Base-by-base conservation (phyloP, 2,888 invertebrate genomes). In the Sinohyriopsis cumingii region DNA sequence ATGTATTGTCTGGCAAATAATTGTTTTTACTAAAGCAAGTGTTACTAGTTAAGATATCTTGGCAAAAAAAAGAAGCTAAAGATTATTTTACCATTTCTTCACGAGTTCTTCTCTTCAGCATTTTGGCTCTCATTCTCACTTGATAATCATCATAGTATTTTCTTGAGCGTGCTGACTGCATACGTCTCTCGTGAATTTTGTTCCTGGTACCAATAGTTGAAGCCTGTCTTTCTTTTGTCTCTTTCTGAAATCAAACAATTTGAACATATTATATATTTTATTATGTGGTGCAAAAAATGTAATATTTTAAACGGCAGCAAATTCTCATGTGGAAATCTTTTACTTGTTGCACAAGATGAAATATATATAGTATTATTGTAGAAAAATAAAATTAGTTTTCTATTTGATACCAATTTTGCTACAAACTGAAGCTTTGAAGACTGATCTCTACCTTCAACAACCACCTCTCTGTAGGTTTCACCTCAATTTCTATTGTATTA, bases 91-190 rank as follows among this genome's bases (percentile, higher is more conserved):
- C 89, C 88, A 88, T 79, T 82, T 90, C 90, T 71, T 90, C 89
- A 63, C 81, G 84, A 4, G 87, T 89, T 59, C 86, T 80, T 63
- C 86, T 84, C 75, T 87, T 88, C 64, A 90, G 77, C 86, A 89
- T 86, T 74, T 86, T 88, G 15, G 89, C 78, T 59, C 89, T 80
- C 76, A 85, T 82, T 60, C 87, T 78, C 25, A 88, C 84, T 65
- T 87, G 85, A 72, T 87, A 90, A 53, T 90, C 89, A 74, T 90
- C 86, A 73, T 89, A 90, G 70, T 90, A 90, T 57, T 83, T 82
- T 12, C 88, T 73, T 6, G 86, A 85, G 33, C 88, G 78, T 4
- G 88, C 89, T 3, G 88, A 87, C 83, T 89, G 88, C 66, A 84
- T 78, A 12, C 89, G 81, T 67, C 86, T 84, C 72, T 90, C 89